These are phyloP conservation scores for Sarcophaga carnaria DNA, from an alignment of 2,888 invertebrate genomes.

Conservation along the genomic window DNA sequence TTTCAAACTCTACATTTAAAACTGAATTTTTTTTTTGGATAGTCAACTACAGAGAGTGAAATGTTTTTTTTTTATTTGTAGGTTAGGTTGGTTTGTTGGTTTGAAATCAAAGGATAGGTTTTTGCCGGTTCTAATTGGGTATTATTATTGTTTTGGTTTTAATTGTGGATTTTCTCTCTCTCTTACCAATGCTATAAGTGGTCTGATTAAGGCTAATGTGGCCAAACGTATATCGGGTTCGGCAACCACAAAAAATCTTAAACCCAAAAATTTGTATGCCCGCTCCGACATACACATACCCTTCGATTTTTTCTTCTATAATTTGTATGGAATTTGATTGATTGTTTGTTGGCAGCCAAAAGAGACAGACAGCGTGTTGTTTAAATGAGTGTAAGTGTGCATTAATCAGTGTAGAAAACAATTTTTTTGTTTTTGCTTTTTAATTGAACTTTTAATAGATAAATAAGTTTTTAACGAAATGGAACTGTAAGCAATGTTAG, in stretches of 20 bases:
- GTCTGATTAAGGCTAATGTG: constrained; percentile 78
- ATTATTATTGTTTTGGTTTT: not conserved
- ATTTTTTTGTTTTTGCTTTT: not conserved
- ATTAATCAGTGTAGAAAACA: constrained; percentile 45
- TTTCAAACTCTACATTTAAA: not conserved
- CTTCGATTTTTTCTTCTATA: constrained; percentile 76
- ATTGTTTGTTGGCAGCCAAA: constrained; percentile 22
- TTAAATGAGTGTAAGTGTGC: constrained; percentile 53
- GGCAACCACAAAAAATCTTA: constrained; percentile 78
- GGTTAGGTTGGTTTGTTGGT: not conserved
- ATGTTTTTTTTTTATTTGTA: not conserved
- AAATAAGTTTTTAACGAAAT: not conserved
- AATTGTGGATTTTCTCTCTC: not conserved
- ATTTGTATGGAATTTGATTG: constrained; percentile 39
- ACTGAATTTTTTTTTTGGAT: constrained; percentile 11
- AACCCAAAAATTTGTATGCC: constrained; percentile 77
- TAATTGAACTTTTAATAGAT: not conserved
- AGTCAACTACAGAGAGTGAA: constrained; percentile 30
- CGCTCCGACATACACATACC: constrained; percentile 72
- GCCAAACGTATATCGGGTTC: constrained; percentile 79
- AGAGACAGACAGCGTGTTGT: constrained; percentile 51
- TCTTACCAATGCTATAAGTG: constrained; percentile 80
- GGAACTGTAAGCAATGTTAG: constrained; percentile 15
- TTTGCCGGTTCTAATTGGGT: constrained; percentile 47
- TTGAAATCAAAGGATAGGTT: constrained; percentile 40